Base-by-base conservation (phyloP, 2,888 invertebrate species). In the Cremastobaeus sp. region DNA sequence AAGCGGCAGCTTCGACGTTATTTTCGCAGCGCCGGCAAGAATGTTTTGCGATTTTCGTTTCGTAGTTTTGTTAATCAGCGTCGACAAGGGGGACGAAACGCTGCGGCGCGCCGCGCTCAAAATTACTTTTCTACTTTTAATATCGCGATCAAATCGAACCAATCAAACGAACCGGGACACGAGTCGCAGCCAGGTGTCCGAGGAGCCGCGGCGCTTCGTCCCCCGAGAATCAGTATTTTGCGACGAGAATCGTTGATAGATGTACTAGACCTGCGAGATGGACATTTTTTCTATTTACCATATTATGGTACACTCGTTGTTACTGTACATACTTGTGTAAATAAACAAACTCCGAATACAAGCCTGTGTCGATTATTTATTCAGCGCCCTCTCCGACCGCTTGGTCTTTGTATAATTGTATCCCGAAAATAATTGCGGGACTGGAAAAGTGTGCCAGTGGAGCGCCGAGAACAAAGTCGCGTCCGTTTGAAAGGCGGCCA, bases 321-420 rank as follows among this genome's bases (percentile, higher is more conserved):
- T 70, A 57, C 34, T 70, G 64, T 70, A 70, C 32, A 70, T 70
- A 70, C 50, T 39, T 50, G 41, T 64, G 64, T 70, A 62, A 70
- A 70, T 70, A 70, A 60, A 59, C 11, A 20, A 48, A 60, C 39
- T 37, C 37, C 30, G 20, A 60, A 60, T 52, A 32, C 21, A 11
- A 45, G 17, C 43, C 28, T 32, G 12, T 9, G 48, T 21, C n/a
- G n/a, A n/a, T n/a, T n/a, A n/a, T n/a, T n/a, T n/a, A n/a, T n/a
- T n/a, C n/a, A n/a, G n/a, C n/a, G n/a, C n/a, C n/a, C n/a, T n/a
- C n/a, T n/a, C n/a, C n/a, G n/a, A n/a, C n/a, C n/a, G n/a, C n/a
- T n/a, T n/a, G n/a, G n/a, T n/a, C n/a, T n/a, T n/a, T n/a, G n/a
- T n/a, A n/a, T n/a, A n/a, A n/a, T n/a, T n/a, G n/a, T n/a, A 34